phyloP scores from a whole-genome alignment of 2,888 invertebrate species.

The Helicoverpa assulta region DNA sequence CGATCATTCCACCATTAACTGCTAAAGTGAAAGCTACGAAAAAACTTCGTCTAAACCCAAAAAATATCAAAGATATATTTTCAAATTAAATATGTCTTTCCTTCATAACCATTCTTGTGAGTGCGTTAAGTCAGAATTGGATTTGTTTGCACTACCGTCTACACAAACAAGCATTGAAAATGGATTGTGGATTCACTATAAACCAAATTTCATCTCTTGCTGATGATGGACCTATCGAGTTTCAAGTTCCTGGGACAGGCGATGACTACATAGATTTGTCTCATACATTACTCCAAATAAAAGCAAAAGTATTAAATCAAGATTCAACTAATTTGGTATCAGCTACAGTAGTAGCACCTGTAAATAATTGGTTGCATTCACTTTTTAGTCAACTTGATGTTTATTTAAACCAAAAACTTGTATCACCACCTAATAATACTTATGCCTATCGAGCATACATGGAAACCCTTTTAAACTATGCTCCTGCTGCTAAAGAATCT shows the following conservation, averaged over 20 bases:
- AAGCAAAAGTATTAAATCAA: constrained; percentile 55
- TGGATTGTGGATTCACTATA: constrained; percentile 61
- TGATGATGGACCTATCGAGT: constrained; percentile 65
- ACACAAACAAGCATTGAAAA: constrained; percentile 62
- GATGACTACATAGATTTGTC: constrained; percentile 65
- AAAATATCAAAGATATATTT: too few relatives aligned
- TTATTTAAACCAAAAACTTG: constrained; percentile 63
- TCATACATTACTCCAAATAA: constrained; percentile 50
- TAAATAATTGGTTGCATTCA: constrained; percentile 64
- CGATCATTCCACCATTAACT: too few relatives aligned
- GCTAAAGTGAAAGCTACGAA: too few relatives aligned
- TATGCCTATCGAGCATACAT: constrained; percentile 49
- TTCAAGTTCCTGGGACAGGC: constrained; percentile 63
- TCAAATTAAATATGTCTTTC: too few relatives aligned
- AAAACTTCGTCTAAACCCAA: too few relatives aligned
- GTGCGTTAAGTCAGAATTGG: too few relatives aligned
- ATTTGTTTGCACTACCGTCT: too few relatives aligned
- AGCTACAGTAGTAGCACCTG: constrained; percentile 52
- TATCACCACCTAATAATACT: constrained; percentile 62
- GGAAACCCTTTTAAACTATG: constrained; percentile 62
- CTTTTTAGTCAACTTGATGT: constrained; percentile 48
- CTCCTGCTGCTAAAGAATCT: constrained; percentile 56
- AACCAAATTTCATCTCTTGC: constrained; percentile 62
- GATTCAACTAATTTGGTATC: constrained; percentile 40
- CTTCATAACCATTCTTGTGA: too few relatives aligned